Evolutionary conservation across 2,888 invertebrate genomes (phyloP).

Genomic region (Spodoptera littoralis): DNA sequence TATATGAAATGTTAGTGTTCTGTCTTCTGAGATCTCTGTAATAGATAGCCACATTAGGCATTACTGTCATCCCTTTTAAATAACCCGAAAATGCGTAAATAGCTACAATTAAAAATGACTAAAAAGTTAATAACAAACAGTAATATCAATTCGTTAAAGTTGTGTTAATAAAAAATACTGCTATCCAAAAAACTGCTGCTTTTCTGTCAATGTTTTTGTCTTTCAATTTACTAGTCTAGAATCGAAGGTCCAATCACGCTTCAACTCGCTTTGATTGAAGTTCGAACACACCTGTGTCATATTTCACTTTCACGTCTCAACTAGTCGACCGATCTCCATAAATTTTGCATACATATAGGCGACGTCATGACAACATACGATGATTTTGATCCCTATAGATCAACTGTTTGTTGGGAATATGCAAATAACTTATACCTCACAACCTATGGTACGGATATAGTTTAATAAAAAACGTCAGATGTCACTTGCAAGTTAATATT

Average conservation of each 20-base stretch:
- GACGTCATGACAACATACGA: slow-evolving; percentile 24
- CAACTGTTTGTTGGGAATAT: slow-evolving; percentile 33
- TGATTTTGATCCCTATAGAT: slow-evolving; percentile 43
- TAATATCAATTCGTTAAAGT: too few relatives aligned
- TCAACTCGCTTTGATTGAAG: slow-evolving; percentile 7
- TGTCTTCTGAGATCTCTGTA: too few relatives aligned
- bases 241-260: slow-evolving; percentile 3
- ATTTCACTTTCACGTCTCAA: slow-evolving; percentile 29
- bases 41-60: too few relatives aligned
- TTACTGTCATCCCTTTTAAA: too few relatives aligned
- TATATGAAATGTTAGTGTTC: too few relatives aligned
- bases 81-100: too few relatives aligned
- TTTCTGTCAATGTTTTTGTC: too few relatives aligned
- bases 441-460: slow-evolving; percentile 11
- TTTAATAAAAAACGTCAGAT: slow-evolving; percentile 26
- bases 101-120: too few relatives aligned
- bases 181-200: too few relatives aligned
- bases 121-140: too few relatives aligned
- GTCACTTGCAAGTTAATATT: slow-evolving; percentile 9
- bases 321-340: slow-evolving; percentile 34
- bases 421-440: slow-evolving; percentile 35
- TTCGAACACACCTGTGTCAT: slow-evolving; percentile 26
- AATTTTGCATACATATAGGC: slow-evolving; percentile 52
- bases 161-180: too few relatives aligned
- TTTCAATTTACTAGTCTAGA: not conserved